These are phyloP conservation scores for Sycon ciliatum DNA, from an alignment of 37 sponge, comb jelly and placozoan genomes.

Conservation along the genomic window DNA sequence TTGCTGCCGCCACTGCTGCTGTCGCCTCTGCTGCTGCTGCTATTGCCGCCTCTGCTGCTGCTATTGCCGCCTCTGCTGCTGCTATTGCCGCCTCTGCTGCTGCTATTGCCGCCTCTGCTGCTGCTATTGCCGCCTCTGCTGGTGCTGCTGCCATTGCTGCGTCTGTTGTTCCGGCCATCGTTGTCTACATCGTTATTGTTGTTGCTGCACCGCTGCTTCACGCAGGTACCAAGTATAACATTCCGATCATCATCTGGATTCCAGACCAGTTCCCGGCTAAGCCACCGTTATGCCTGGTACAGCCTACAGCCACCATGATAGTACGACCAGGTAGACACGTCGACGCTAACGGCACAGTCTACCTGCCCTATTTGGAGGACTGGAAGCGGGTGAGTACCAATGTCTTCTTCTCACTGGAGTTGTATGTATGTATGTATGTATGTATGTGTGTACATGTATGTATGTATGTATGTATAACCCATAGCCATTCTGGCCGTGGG, in stretches of 20 bases:
- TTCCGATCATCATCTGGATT: constrained; percentile 81
- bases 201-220: too few species aligned
- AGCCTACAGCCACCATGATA: constrained; percentile 81
- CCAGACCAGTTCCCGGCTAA: constrained; percentile 56
- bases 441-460: not conserved
- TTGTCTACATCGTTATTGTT: too few species aligned
- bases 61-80: too few species aligned
- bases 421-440: not conserved
- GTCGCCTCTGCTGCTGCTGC: too few species aligned
- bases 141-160: too few species aligned
- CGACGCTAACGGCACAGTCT: constrained; percentile 73
- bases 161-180: too few species aligned
- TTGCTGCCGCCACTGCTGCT: too few species aligned
- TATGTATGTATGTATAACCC: not conserved
- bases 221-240: constrained; percentile 85
- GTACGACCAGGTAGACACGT: constrained; percentile 77
- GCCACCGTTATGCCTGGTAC: constrained; percentile 66
- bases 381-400: constrained; percentile 70
- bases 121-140: too few species aligned
- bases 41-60: too few species aligned
- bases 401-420: not conserved
- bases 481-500: too few species aligned
- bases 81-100: too few species aligned
- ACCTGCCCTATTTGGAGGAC: constrained; percentile 85
- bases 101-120: too few species aligned